Percentiles rank a stretch among this genome's conserved stretches.
Evolutionary conservation across 2,888 invertebrate species (phyloP).

Genomic region (Pristionchus exspectatus): DNA sequence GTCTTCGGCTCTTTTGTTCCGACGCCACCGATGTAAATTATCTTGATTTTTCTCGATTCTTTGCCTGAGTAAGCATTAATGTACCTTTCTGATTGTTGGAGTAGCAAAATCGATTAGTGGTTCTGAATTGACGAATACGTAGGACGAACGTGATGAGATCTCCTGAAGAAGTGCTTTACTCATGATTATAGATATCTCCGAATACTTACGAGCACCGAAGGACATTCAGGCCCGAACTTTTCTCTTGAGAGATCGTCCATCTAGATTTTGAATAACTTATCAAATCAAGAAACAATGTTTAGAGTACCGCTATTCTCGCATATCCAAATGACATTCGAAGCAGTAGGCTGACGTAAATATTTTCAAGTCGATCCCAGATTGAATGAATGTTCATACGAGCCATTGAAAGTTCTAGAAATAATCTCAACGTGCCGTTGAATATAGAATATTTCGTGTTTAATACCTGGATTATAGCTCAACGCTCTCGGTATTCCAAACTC

Average conservation of each 20-base stretch:
- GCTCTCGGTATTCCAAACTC: not conserved
- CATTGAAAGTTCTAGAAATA: not conserved
- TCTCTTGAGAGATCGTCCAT: not conserved
- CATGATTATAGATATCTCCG: no score
- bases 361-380: constrained; percentile 1
- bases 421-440: not conserved
- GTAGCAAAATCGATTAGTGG: constrained; percentile 35
- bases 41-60: not conserved
- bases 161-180: no score
- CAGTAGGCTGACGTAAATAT: not conserved
- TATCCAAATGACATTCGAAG: not conserved
- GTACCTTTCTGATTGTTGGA: constrained; percentile 13
- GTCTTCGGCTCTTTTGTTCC: constrained; percentile 1
- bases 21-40: not conserved
- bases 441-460: no score
- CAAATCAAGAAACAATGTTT: not conserved
- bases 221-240: not conserved
- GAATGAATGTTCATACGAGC: not conserved
- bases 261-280: not conserved
- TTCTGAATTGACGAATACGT: constrained; percentile 29
- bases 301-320: not conserved
- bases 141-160: constrained; percentile 1
- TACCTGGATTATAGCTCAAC: constrained; percentile 29
- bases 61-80: not conserved
- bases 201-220: not conserved